Base-by-base conservation (phyloP, 2,888 invertebrate species). In the Cosmia pyralina region DNA sequence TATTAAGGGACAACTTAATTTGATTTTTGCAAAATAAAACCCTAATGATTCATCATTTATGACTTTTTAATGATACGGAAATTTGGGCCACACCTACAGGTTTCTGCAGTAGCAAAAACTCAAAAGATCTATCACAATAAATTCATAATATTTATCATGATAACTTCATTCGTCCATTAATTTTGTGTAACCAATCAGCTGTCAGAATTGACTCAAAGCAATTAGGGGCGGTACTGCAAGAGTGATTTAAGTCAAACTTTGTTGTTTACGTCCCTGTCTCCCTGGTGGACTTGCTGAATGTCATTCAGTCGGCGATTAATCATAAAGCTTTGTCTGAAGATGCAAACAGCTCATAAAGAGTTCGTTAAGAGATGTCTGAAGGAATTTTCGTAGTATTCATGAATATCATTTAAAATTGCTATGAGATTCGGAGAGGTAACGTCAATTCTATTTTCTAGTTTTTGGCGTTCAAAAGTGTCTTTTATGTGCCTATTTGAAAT, bases 161-260 rank as follows among this genome's bases (percentile, higher is more conserved):
- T 73, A 76, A 64, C 79, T 77, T 46, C 65, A 76, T 71, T 84
- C 75, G 41, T 69, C 69, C 68, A 75, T 74, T 76, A 75, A 80
- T 86, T 75, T 79, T 89, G 79, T 75, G 73, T 79, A 80, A 87
- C 90, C 89, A 90, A 92, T 91, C 89, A 90, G 85, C 90, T 92
- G 93, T 92, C 92, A 93, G 90, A 92, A 91, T 91, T 90, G 89
- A 92, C 90, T 91, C 77, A 72, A 83, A 87, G 90, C 91, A 92
- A 93, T 94, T 93, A 93, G 86, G 88, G 87, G 85, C 85, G 86
- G 86, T 84, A 85, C 88, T 87, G 90, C 88, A 87, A 90, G 92
- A 92, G 89, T 90, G 87, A 91, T 93, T 92, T 91, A 90, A 89
- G 88, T 88, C 88, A 90, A 92, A 94, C 88, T 93, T 93, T 90